Evolutionary conservation across 2,113 vertebrate genomes (phyloP).

Genomic region (human (Homo sapiens)): DNA sequence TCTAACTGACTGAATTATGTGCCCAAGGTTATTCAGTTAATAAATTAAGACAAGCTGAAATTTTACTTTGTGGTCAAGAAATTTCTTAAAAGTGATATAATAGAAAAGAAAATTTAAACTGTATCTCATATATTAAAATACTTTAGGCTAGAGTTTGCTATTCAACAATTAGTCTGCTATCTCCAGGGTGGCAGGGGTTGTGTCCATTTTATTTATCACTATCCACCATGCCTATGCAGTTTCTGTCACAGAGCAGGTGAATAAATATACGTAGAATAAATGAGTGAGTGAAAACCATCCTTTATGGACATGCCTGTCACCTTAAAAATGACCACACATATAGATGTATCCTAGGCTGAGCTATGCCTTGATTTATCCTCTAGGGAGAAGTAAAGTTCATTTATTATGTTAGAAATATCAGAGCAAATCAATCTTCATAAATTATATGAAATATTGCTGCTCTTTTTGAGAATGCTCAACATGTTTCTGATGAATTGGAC

Average conservation of each 20-base stretch:
- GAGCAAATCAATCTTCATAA: constrained; percentile 65
- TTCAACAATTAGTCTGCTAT: background rate
- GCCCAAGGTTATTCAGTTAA: constrained; percentile 29
- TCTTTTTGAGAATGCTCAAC: constrained; percentile 35
- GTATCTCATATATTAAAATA: background rate
- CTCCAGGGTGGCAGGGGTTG: background rate
- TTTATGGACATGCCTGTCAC: constrained; percentile 8
- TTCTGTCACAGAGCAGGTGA: background rate
- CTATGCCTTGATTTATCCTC: constrained; percentile 47
- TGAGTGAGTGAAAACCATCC: constrained; percentile 25
- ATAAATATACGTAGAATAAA: constrained; percentile 18
- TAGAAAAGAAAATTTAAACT: constrained; percentile 15
- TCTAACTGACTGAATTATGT: background rate
- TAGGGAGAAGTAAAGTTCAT: constrained; percentile 51
- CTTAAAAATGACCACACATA: constrained; percentile 48
- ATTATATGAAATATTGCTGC: constrained; percentile 38
- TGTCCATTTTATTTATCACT: constrained; percentile 10
- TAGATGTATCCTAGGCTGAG: background rate
- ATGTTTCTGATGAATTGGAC: constrained; percentile 51
- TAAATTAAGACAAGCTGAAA: constrained; percentile 54
- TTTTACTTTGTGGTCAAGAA: constrained; percentile 29
- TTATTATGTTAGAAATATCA: constrained; percentile 61
- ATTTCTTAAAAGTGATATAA: constrained; percentile 44
- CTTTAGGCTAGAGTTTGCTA: background rate
- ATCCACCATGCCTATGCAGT: background rate